Percentiles rank a stretch among this genome's conserved stretches.
Evolutionary conservation across 2,888 invertebrate genomes (phyloP).

Genomic region (Pteria penguin): DNA sequence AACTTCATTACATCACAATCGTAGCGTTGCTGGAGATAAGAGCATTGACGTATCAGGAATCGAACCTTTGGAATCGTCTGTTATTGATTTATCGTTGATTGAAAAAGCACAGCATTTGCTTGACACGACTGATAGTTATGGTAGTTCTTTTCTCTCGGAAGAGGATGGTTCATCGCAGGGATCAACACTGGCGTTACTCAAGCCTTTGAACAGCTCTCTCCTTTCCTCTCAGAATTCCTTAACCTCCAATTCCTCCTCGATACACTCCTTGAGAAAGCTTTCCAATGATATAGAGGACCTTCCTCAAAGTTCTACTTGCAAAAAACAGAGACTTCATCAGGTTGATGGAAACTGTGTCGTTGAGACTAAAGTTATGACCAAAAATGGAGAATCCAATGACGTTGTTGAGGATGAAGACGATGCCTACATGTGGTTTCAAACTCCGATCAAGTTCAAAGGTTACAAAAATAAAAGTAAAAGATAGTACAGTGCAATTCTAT

Average conservation of each 20-base stretch:
- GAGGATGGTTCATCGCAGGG: not conserved
- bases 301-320: too few species aligned
- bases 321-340: too few species aligned
- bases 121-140: conserved; percentile 16
- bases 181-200: not conserved
- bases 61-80: conserved; percentile 60
- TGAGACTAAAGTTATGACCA: not conserved
- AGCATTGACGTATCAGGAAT: conserved; percentile 68
- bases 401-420: conserved; percentile 12
- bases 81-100: conserved; percentile 29
- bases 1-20: conserved; percentile 34
- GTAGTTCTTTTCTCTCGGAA: conserved; percentile 1
- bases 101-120: not conserved
- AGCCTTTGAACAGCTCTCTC: not conserved
- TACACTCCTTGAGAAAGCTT: not conserved
- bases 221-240: not conserved
- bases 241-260: not conserved
- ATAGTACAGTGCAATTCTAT: too few species aligned
- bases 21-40: conserved; percentile 56
- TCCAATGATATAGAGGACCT: not conserved
- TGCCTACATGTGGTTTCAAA: conserved; percentile 63
- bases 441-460: conserved; percentile 61
- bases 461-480: conserved; percentile 41
- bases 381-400: too few species aligned
- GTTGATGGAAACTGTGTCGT: not conserved